Conservation (phyloP, 1,140 invertebrate species). For the Drosophila gunungcola region DNA sequence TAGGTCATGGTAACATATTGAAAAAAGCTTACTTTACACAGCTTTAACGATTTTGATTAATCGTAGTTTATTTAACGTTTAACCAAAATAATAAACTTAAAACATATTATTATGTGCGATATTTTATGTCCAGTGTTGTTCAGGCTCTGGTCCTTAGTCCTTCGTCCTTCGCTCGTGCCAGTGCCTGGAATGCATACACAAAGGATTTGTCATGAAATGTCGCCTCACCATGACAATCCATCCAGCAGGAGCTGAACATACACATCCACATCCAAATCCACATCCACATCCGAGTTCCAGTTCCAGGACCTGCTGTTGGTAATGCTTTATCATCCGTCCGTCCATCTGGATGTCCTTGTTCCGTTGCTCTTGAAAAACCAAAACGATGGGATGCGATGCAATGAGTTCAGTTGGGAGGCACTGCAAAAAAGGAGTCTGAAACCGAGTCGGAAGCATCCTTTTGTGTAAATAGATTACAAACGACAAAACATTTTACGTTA, state of each 20-base stretch:
- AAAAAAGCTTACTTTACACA: no score
- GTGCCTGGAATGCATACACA: constrained; percentile 30
- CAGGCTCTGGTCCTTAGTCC: constrained; percentile 3
- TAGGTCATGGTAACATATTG: no score
- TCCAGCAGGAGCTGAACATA: constrained; percentile 8
- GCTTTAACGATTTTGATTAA: no score
- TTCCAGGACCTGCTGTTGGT: neutral
- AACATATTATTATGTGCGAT: no score
- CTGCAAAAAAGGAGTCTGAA: neutral
- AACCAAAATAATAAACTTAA: no score
- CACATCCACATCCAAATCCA: constrained; percentile 3
- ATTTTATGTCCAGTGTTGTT: neutral
- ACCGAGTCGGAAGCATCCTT: constrained; percentile 36
- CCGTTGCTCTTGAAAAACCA: constrained; percentile 71
- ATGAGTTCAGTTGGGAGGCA: neutral
- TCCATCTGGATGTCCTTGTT: constrained; percentile 11
- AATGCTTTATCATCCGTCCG: constrained; percentile 2
- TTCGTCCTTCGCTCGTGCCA: constrained; percentile 11
- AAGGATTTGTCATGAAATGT: constrained; percentile 65
- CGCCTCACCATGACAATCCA: constrained; percentile 39
- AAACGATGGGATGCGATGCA: constrained; percentile 9
- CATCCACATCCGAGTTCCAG: neutral
- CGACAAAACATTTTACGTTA: constrained; percentile 76
- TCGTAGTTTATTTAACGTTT: no score
- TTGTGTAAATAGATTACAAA: constrained; percentile 84